phyloP scores from a whole-genome alignment of 2,797 vertebrate genomes.

The Saxicola maurus region DNA sequence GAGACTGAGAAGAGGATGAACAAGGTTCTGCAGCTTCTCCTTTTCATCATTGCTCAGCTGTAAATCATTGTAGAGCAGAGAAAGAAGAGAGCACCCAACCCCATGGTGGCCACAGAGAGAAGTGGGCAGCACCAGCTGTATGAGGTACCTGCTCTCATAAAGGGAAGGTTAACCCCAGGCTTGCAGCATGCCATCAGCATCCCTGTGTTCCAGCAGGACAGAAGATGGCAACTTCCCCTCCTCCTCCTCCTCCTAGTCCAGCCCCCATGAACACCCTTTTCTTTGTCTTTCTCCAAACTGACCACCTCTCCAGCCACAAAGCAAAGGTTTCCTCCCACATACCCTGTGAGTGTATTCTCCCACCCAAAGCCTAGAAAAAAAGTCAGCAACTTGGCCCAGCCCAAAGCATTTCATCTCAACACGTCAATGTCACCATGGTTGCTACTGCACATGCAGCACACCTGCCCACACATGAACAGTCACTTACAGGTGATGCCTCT shows the following conservation, averaged over 20 bases:
- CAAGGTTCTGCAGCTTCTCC: not conserved
- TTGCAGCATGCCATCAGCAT: not conserved
- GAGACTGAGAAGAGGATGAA: not conserved
- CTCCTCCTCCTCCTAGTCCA: not conserved
- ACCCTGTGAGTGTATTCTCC: not conserved
- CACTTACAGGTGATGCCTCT: not conserved
- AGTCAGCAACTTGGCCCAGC: not conserved
- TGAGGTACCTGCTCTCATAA: not conserved
- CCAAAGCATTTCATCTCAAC: not conserved
- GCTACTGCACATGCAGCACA: accelerated
- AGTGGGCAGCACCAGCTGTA: not conserved
- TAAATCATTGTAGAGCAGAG: not conserved
- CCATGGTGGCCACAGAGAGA: not conserved
- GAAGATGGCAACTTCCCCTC: not conserved
- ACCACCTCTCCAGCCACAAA: not conserved
- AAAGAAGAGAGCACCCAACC: not conserved
- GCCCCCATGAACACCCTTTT: not conserved
- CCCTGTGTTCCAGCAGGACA: not conserved
- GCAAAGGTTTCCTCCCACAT: not conserved
- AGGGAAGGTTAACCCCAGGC: not conserved
- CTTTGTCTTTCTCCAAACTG: not conserved
- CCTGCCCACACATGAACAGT: not conserved
- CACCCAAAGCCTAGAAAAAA: not conserved
- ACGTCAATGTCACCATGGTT: accelerated
- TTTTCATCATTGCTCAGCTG: not conserved